These are phyloP conservation scores for Pipistrellus pygmaeus DNA, from an alignment of 2,797 vertebrate species.

Conservation along the genomic window DNA sequence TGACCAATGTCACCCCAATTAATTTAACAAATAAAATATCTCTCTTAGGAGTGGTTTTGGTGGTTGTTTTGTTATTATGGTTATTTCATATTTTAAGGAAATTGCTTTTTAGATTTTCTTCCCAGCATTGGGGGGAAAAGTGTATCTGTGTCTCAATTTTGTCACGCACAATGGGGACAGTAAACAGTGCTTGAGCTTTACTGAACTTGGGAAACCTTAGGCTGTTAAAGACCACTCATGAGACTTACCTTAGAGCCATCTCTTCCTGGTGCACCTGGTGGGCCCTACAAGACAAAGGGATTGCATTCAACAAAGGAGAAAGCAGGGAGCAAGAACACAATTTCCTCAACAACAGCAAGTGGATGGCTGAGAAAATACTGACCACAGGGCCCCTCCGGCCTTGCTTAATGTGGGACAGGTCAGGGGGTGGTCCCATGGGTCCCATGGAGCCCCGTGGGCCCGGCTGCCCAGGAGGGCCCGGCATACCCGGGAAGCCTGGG, in stretches of 20 bases:
- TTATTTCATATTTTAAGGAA: neutral
- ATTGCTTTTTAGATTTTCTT: neutral
- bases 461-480: conserved; percentile 92
- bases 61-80: neutral
- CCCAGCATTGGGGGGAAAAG: neutral
- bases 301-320: conserved; percentile 54
- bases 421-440: conserved; percentile 95
- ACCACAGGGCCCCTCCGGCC: conserved; percentile 96
- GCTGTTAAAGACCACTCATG: neutral
- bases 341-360: neutral
- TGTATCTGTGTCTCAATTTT: neutral
- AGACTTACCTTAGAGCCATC: conserved; percentile 94
- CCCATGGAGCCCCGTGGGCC: conserved; percentile 97
- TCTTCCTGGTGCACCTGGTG: conserved; percentile 94
- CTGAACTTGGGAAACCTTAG: fast-evolving
- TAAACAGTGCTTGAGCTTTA: neutral
- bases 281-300: conserved; percentile 90
- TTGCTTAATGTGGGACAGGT: conserved; percentile 96
- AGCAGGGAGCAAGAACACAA: fast-evolving
- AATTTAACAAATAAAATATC: neutral
- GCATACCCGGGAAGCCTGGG: conserved; percentile 90
- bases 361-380: conserved; percentile 84
- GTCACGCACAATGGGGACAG: neutral
- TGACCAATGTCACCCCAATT: no score
- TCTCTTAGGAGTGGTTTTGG: neutral